Percentiles rank a stretch among this genome's conserved stretches.
These are phyloP conservation scores for Agrotis exclamationis DNA, from an alignment of 2,888 invertebrate genomes.

Conservation along the genomic window DNA sequence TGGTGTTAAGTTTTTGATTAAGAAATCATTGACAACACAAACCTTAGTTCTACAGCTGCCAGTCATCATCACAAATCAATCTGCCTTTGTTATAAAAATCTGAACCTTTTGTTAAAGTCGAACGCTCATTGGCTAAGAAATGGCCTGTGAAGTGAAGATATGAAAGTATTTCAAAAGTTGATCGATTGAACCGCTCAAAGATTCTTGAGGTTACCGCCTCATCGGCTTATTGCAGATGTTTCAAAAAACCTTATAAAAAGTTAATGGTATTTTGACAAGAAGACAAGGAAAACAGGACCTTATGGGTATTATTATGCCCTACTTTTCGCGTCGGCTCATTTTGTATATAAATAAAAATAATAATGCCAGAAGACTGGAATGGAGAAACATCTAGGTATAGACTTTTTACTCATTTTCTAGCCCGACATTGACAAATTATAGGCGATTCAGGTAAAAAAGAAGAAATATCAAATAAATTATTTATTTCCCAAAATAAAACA, in stretches of 20 bases:
- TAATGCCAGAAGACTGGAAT: not conserved
- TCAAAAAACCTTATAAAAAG: conserved; percentile 9
- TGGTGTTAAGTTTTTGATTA: not conserved
- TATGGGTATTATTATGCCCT: no score
- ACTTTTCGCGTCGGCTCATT: no score
- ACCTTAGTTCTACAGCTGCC: not conserved
- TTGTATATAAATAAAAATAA: not conserved
- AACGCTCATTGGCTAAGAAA: conserved; percentile 30
- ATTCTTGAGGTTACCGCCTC: conserved; percentile 6
- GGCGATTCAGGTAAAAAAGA: not conserved
- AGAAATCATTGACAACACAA: not conserved
- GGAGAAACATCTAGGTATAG: conserved; percentile 6
- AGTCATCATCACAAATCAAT: not conserved
- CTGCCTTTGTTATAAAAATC: conserved; percentile 21
- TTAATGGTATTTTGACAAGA: conserved; percentile 10
- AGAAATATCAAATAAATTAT: no score
- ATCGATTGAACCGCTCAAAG: conserved; percentile 22
- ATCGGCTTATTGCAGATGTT: conserved; percentile 7
- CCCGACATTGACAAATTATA: conserved; percentile 32
- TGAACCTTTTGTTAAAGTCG: conserved; percentile 18
- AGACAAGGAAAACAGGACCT: conserved; percentile 7
- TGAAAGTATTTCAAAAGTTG: conserved; percentile 31
- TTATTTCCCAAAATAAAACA: no score
- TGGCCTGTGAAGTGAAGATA: conserved; percentile 40
- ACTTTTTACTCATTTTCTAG: conserved; percentile 8